phyloP scores from a whole-genome alignment of 2,113 vertebrate species.

The Choloepus hoffmanni region DNA sequence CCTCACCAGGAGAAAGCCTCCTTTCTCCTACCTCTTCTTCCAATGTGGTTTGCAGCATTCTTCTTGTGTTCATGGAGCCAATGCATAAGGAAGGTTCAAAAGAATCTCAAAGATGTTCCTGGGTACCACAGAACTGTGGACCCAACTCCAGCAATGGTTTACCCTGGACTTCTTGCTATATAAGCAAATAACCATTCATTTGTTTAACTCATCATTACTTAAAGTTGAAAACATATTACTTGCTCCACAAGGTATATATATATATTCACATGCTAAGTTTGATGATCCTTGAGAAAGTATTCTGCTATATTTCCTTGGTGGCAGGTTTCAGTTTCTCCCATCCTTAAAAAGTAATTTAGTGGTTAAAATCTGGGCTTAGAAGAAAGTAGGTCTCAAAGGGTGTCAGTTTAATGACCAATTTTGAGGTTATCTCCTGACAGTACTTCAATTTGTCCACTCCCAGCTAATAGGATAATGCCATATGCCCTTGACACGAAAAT shows the following conservation, averaged over 20 bases:
- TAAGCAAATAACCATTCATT: neutral
- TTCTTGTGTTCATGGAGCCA: too few species aligned
- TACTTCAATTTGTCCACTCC: neutral
- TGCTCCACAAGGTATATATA: too few species aligned
- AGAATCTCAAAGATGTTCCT: neutral
- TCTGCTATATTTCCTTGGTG: neutral
- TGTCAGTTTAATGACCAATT: neutral
- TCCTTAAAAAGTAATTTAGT: neutral
- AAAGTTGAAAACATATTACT: neutral
- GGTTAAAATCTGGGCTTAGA: neutral
- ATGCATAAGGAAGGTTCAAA: neutral
- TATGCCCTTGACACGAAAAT: neutral
- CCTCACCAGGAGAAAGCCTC: neutral
- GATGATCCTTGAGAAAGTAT: neutral
- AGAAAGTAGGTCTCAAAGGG: neutral
- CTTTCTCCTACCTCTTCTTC: neutral
- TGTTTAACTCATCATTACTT: neutral
- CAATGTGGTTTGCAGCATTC: neutral
- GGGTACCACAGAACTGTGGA: neutral
- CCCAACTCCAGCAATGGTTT: neutral
- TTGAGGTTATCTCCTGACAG: neutral
- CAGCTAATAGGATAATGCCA: neutral
- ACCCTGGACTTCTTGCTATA: neutral
- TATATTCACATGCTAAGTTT: neutral
- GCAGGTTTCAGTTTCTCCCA: neutral